phyloP scores from a whole-genome alignment of 2,888 invertebrate species.

The Drosophila kanekoi region DNA sequence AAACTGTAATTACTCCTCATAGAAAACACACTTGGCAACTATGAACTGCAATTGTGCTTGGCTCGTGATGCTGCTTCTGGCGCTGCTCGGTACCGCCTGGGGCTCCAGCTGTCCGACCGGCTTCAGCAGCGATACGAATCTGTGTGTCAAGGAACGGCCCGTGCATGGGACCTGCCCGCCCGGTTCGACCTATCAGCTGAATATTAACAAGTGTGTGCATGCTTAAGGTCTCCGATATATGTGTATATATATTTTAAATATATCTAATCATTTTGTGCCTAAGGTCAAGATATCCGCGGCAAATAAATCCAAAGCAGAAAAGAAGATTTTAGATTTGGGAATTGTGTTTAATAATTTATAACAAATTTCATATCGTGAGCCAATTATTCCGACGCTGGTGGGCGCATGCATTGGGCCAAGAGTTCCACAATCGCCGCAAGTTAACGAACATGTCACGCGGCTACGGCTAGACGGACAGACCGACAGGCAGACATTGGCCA shows the following conservation, averaged over 20 bases:
- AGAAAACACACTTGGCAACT: slow-evolving; percentile 1
- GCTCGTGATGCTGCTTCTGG: slow-evolving; percentile 54
- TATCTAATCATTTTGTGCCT: not conserved
- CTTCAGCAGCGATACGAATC: slow-evolving; percentile 47
- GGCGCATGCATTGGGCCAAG: slow-evolving; percentile 46
- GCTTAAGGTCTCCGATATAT: slow-evolving; percentile 22
- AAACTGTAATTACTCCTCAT: slow-evolving; percentile 5
- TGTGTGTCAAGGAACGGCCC: slow-evolving; percentile 73
- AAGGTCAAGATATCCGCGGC: no score
- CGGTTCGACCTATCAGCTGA: slow-evolving; percentile 65
- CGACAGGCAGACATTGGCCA: slow-evolving; percentile 50
- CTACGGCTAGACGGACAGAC: slow-evolving; percentile 24
- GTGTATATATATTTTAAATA: slow-evolving; percentile 3
- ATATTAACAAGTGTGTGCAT: slow-evolving; percentile 75
- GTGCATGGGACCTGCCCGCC: slow-evolving; percentile 77
- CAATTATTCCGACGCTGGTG: slow-evolving; percentile 59
- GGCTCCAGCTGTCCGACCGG: slow-evolving; percentile 60
- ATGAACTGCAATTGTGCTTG: slow-evolving; percentile 61
- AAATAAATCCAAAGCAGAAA: not conserved
- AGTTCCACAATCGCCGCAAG: slow-evolving; percentile 78
- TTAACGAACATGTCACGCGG: slow-evolving; percentile 70
- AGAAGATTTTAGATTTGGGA: not conserved
- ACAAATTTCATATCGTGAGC: slow-evolving; percentile 37
- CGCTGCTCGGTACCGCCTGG: slow-evolving; percentile 45
- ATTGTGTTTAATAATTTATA: slow-evolving; percentile 1